phyloP scores from a whole-genome alignment of 2,797 vertebrate genomes.

The Lepidocolaptes lacrymiger region DNA sequence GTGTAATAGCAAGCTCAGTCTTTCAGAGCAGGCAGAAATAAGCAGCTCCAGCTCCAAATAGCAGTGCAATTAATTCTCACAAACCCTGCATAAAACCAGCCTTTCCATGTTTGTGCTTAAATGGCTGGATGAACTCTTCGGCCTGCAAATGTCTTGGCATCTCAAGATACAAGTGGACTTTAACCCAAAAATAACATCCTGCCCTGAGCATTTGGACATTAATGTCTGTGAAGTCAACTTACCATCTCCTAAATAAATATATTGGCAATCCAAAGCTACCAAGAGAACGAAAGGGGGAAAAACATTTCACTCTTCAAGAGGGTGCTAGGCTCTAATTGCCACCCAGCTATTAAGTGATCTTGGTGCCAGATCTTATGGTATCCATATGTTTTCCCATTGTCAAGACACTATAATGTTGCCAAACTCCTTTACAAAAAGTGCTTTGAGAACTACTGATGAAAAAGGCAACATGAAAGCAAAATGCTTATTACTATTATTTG shows the following conservation, averaged over 20 bases:
- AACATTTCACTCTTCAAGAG: neutral
- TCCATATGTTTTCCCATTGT: slow-evolving; percentile 10
- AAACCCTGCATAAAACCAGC: neutral
- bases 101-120: neutral
- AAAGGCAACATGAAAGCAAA: neutral
- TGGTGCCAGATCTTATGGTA: neutral
- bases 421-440: neutral
- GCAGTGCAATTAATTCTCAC: neutral
- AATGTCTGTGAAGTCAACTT: neutral
- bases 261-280: neutral
- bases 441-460: neutral
- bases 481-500: neutral
- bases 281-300: neutral
- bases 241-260: neutral
- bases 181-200: neutral
- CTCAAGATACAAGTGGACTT: neutral
- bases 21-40: neutral
- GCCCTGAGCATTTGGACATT: neutral
- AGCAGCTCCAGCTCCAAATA: neutral
- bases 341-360: slow-evolving; percentile 3
- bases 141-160: neutral
- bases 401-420: neutral
- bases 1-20: neutral
- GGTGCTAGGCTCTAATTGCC: neutral
- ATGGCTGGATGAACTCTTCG: neutral